Evolutionary conservation across 2,888 invertebrate genomes (phyloP), one percentile per base, ranked within the genome.

Genomic region (Argyresthia albistria): DNA sequence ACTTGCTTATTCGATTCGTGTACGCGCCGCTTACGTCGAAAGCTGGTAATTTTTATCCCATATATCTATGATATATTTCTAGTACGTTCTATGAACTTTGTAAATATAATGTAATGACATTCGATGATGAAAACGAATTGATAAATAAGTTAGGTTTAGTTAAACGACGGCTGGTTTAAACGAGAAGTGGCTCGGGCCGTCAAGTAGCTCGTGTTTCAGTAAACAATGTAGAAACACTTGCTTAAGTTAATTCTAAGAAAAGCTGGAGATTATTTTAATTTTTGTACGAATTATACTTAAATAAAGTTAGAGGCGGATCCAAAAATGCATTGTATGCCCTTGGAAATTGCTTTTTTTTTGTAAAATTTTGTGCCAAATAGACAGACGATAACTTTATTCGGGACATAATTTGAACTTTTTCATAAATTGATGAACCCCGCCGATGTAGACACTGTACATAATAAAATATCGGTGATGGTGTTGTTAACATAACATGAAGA

Each of bases 51-150:
- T 91, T 91, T 94, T 93, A 92, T 93, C 94, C 95, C 95, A 96
- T 96, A 96, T 96, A 96, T 96, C 96, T 95, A 96, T 96, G 96
- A 96, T 96, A 96, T 96, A 96, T 96, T 92, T 91, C 88, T 89
- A 89, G 96, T 96, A 96, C 93, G 96, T 96, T 96, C 96, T 95
- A 93, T 96, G 96, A 96, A 96, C 96, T 80, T 76, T 73, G 25
- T 84, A 84, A 77, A 49, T 70, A 50, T 53, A 73, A 75, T 77
- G 73, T 45, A 84, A 74, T 60, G 25, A 25, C 56, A 83, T 79
- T 84, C 10, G 8, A 14, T 48, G n/a, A 39, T 39, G 9, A 14
- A 43, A 43, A 43, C n/a, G 25, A 10, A 25, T 10, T 46, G 11
- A 15, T 15, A 11, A n/a, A 8, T 25, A 4, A 39, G 39, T 39